Evolutionary conservation across 1,140 invertebrate species (phyloP).

Genomic region (Drosophila pachea): DNA sequence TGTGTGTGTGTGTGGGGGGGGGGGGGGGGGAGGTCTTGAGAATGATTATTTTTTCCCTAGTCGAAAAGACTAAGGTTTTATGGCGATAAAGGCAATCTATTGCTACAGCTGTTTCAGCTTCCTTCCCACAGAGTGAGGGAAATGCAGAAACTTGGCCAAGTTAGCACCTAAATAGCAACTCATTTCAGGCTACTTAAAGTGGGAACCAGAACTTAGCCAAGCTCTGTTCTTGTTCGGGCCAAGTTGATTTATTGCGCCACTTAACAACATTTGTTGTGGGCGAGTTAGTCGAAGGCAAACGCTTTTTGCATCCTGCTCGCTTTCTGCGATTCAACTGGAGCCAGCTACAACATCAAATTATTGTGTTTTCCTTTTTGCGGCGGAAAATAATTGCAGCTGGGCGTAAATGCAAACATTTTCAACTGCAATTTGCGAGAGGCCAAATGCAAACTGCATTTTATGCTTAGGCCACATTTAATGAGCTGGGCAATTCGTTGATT

Average conservation of each 20-base stretch:
- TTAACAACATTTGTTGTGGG: conserved; percentile 58
- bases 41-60: conserved; percentile 1
- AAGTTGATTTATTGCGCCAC: conserved; percentile 64
- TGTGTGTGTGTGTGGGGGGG: no score
- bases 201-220: not conserved
- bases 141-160: conserved; percentile 16
- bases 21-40: not conserved
- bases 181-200: conserved; percentile 51
- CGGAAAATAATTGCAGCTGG: conserved; percentile 5
- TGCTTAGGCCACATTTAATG: conserved; percentile 22
- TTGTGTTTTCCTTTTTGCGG: conserved; percentile 15
- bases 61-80: conserved; percentile 1
- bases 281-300: conserved; percentile 36
- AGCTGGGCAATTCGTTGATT: conserved; percentile 23
- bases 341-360: conserved; percentile 37
- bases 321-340: conserved; percentile 17
- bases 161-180: conserved; percentile 58
- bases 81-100: not conserved
- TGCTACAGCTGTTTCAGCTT: not conserved
- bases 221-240: conserved; percentile 23
- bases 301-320: conserved; percentile 16
- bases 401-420: conserved; percentile 42
- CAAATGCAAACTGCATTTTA: conserved; percentile 19
- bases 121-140: not conserved
- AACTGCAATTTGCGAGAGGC: conserved; percentile 42